Base-by-base conservation (phyloP, 2,113 vertebrate genomes). In the Macquaria australasica region DNA sequence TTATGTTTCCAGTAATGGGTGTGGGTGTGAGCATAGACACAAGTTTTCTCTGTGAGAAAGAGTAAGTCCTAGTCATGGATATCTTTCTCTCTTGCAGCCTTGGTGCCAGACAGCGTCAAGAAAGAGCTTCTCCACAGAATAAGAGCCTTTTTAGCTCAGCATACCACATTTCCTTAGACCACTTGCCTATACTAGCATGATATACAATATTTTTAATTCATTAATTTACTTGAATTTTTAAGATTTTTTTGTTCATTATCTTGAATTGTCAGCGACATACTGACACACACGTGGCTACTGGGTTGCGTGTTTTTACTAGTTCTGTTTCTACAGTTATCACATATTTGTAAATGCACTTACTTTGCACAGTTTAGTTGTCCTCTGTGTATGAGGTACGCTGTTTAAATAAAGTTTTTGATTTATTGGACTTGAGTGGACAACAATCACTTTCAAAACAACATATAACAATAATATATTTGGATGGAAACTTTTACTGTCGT, bases 41-140 rank as follows among this genome's bases (percentile, higher is more conserved):
- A 39, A 2, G 11, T 55, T 43, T 4, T 74, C 8, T 28, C 7
- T 59, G 10, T 55, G 20, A 59, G 37, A 51, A 50, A 23, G 3
- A 11, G 25, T 6, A 14, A 34, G 18, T 48, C 12, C 3, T 20
- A 51, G 14, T 69, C 1, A 18, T 53, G 18, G 14, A 23, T 50
- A 3, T 68, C n/a, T 76, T 56, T 82, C 11, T 88, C 84, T 87
- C 83, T 92, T 96, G 90, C 96, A 99, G 98, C 97, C 15, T 96
- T 98, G 95, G 98, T 99, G 84, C 98, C 98, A 82, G 98, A 99
- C 95, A 99, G 98, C 68, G 98, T 99, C 89, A 99, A 99, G 95
- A 99, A 99, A 88, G 98, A 99, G 75, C 97, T 99, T 77, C 95
- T 99, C 81, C 98, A 98, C 88, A 98, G 97, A 97, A 99, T 99